phyloP scores from a whole-genome alignment of 2,888 invertebrate genomes.

The Dromius quadrimaculatus region DNA sequence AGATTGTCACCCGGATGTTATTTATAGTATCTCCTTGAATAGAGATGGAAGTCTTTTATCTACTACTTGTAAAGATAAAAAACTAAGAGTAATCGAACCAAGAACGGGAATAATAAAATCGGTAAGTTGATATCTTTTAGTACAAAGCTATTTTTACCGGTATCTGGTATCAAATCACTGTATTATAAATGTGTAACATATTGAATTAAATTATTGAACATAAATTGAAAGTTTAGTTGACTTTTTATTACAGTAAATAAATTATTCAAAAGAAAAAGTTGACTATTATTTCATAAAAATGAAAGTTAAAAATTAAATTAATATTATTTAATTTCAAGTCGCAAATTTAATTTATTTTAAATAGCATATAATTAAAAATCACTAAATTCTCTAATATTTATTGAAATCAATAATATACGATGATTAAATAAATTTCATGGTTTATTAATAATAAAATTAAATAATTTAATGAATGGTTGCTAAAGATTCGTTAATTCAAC shows the following conservation, averaged over 20 bases:
- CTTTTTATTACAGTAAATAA: not conserved
- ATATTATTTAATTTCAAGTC: too few species aligned
- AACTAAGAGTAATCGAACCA: slow-evolving; percentile 89
- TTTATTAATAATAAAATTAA: too few species aligned
- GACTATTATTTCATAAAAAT: slow-evolving; percentile 20
- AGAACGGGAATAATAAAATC: slow-evolving; percentile 85
- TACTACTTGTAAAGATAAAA: slow-evolving; percentile 94
- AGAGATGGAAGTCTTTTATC: slow-evolving; percentile 90
- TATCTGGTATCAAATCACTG: not conserved
- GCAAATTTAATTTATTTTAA: too few species aligned
- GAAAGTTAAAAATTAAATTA: slow-evolving; percentile 15
- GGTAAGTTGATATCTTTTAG: slow-evolving; percentile 69
- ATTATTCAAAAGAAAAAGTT: slow-evolving; percentile 15
- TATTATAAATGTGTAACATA: not conserved
- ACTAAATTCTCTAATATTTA: too few species aligned
- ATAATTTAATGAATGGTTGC: too few species aligned
- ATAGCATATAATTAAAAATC: too few species aligned
- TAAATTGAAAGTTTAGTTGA: slow-evolving; percentile 7
- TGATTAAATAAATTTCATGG: too few species aligned
- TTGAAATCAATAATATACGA: too few species aligned
- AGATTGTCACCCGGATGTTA: slow-evolving; percentile 89
- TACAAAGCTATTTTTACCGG: not conserved
- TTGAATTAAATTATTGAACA: slow-evolving; percentile 2
- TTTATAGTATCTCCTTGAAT: slow-evolving; percentile 91
- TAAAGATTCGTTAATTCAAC: too few species aligned